Base-by-base conservation (phyloP, 2,888 invertebrate genomes). In the Lasioglossum calceatum region DNA sequence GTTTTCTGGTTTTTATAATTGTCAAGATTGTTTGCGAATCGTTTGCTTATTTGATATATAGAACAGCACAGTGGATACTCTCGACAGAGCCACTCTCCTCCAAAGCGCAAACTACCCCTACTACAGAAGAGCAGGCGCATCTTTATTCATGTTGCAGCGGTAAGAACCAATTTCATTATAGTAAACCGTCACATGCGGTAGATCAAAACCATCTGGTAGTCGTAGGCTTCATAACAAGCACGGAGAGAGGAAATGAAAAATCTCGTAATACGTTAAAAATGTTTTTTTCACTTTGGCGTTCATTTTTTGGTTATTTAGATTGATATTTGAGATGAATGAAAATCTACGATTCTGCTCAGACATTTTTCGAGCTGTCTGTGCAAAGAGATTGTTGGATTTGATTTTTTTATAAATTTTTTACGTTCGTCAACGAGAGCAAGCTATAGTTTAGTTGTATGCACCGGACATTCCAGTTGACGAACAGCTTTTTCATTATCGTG, bases 111-210 rank as follows among this genome's bases (percentile, higher is more conserved):
- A 64, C 64, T 64, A 64, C 16, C 32, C 16, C 32, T 64, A 64
- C 64, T 64, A 64, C 7, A 64, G 64, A 64, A 12, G 64, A 64
- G 64, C 32, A 64, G 32, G 16, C 64, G 64, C 64, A 64, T 64
- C 64, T 64, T 74, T 47, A 74, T 74, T 27, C 47, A 47, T 47
- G 42, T 47, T 50, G 44, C 27, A 74, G 19, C 74, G 27, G 44
- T 32, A 64, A 64, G 64, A 64, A 64, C 64, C 64, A 32, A 64
- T 64, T 64, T 64, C 64, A 64, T 64, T 64, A 64, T 64, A 64
- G 64, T 64, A 64, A 64, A 64, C 64, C 32, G 64, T 32, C 64
- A 7, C 32, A 32, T 2, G 16, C 64, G 32, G 16, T 7, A 64
- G 27, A 27, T 27, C 27, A 27, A 5, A 27, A 61, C 16, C 27